Conservation (phyloP, 2,113 vertebrate species). For the Tupaia chinensis region DNA sequence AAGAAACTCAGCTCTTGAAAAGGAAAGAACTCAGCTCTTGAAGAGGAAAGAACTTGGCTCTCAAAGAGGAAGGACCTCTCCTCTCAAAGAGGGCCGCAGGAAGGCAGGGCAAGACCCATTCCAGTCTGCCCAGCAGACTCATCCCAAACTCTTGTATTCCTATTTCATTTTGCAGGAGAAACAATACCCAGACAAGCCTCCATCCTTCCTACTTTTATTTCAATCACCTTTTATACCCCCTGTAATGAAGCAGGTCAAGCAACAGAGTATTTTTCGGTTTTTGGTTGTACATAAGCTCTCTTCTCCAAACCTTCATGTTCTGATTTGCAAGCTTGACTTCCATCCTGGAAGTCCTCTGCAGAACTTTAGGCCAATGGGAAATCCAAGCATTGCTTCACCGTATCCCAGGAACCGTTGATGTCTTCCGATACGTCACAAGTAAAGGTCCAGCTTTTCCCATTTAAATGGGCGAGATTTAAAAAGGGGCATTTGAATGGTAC, state of each 20-base stretch:
- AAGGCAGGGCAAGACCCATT: neutral
- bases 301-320: neutral
- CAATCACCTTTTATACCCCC: neutral
- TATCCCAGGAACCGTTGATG: neutral
- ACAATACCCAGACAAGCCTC: neutral
- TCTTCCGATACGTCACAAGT: conserved; percentile 37
- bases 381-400: neutral
- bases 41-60: neutral
- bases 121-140: neutral
- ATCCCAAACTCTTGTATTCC: neutral
- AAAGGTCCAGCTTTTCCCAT: conserved; percentile 27
- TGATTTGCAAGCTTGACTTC: neutral
- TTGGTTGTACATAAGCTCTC: neutral
- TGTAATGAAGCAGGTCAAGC: neutral
- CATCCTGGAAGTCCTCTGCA: neutral
- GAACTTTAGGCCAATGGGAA: neutral
- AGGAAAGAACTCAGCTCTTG: conserved; percentile 1
- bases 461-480: neutral
- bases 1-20: neutral
- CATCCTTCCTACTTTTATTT: neutral
- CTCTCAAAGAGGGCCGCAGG: too few species aligned
- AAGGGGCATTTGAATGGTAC: conserved; percentile 75
- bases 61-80: too few species aligned
- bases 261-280: neutral
- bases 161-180: neutral